phyloP scores from a whole-genome alignment of 1,140 invertebrate species.

The Anastrepha ludens region DNA sequence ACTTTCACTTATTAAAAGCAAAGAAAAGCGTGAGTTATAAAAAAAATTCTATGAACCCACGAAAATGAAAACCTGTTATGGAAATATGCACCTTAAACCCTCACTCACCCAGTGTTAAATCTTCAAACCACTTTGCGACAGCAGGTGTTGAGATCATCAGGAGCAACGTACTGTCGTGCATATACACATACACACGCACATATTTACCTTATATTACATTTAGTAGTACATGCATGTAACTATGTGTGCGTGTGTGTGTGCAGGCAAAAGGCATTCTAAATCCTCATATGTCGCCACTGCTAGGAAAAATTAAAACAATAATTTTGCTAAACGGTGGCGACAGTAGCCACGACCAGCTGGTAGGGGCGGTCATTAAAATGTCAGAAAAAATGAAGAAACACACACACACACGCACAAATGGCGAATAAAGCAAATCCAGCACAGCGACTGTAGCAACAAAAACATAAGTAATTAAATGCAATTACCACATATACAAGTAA shows the following conservation, averaged over 20 bases:
- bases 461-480: conserved; percentile 16
- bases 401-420: background rate
- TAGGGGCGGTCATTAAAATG: too few species aligned
- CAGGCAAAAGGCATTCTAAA: background rate
- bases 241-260: background rate
- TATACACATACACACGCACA: background rate
- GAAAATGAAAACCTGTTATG: too few species aligned
- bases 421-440: background rate
- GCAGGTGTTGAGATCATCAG: conserved; percentile 18
- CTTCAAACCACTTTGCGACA: background rate
- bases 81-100: too few species aligned
- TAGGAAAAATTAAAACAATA: conserved; percentile 4
- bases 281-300: background rate
- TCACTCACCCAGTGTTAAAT: background rate
- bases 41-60: too few species aligned
- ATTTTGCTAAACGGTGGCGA: background rate
- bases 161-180: background rate
- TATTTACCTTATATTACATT: background rate
- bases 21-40: too few species aligned
- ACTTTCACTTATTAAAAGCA: too few species aligned
- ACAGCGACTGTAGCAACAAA: background rate
- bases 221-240: background rate
- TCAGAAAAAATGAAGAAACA: background rate
- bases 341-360: background rate
- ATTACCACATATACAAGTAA: background rate